Conservation (phyloP, 1,140 invertebrate species). For the Caerostris extrusa region DNA sequence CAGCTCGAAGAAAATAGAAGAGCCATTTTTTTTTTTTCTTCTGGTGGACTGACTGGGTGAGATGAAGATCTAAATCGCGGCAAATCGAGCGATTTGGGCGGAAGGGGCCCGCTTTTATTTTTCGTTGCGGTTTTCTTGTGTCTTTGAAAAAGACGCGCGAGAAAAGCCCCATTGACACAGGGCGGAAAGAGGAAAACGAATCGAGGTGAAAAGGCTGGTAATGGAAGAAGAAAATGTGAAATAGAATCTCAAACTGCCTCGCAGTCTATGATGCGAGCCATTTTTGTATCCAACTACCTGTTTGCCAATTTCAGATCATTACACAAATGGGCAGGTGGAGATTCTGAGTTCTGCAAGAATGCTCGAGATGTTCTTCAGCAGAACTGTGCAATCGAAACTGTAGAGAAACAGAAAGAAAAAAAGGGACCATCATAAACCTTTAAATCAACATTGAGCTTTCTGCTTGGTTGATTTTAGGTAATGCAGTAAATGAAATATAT, state of each 20-base stretch:
- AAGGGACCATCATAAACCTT: too few relatives aligned
- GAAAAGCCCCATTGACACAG: neutral
- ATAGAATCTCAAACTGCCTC: neutral
- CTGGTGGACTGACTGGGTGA: neutral
- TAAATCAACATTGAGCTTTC: too few relatives aligned
- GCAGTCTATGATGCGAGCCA: neutral
- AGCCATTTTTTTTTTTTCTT: neutral
- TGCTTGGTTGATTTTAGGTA: too few relatives aligned
- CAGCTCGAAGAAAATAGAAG: neutral
- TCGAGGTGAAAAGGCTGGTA: neutral
- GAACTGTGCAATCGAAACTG: too few relatives aligned
- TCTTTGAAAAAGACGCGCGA: neutral
- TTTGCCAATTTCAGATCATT: too few relatives aligned
- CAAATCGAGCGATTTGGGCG: conserved; percentile 11
- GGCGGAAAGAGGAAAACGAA: neutral
- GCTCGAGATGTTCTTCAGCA: too few relatives aligned
- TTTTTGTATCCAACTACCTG: neutral
- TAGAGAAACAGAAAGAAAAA: too few relatives aligned
- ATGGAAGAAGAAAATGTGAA: neutral
- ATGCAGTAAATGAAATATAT: too few relatives aligned
- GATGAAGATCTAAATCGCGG: conserved; percentile 5
- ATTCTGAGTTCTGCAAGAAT: too few relatives aligned
- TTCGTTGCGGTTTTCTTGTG: neutral
- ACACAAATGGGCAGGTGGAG: too few relatives aligned
- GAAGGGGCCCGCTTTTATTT: neutral